Evolutionary conservation across 2,113 vertebrate species (phyloP), one percentile per base, ranked within the genome.

Genomic region (Mungos mungo): DNA sequence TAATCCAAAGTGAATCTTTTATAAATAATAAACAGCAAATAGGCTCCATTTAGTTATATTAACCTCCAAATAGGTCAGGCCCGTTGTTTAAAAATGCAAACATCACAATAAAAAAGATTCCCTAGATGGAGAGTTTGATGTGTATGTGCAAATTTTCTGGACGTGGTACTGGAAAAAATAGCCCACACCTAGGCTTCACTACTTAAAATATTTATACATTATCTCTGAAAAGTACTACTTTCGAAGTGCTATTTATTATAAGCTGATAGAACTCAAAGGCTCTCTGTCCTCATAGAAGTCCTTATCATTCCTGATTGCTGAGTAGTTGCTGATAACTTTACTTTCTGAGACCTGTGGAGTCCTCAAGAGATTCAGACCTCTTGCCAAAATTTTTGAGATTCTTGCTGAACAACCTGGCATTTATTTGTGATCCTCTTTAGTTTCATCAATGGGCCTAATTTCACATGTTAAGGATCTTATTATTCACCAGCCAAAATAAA

Each of bases 1-100:
- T 98, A 98, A 98, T 98, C 95, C 97, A 98, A 98, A 99, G 98
- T 98, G 98, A 99, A 98, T 98, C 97, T 98, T 98, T 93, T 98
- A 99, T 99, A 99, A 99, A 99, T 99, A 98, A 99, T 99, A 99
- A 98, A 99, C 98, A 98, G 98, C 98, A 98, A 98, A 98, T 98
- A 98, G 98, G 96, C 92, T 98, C 98, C 98, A 98, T 98, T 98
- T 98, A 98, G 98, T 98, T 98, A 98, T 98, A 98, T 98, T 98
- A 98, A 98, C 97, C 97, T 97, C 97, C 94, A 98, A 98, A 98
- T 98, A 99, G 98, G 98, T 98, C 98, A 98, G 19, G 98, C 97
- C 93, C 92, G 41, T 98, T 98, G 97, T 98, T 99, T 98, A 98
- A 98, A 98, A 98, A 98, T 98, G 98, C 98, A 98, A 98, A 97